These are phyloP conservation scores for Pseudomyrmex flavicornis DNA, from an alignment of 1,140 invertebrate genomes.

Conservation along the genomic window DNA sequence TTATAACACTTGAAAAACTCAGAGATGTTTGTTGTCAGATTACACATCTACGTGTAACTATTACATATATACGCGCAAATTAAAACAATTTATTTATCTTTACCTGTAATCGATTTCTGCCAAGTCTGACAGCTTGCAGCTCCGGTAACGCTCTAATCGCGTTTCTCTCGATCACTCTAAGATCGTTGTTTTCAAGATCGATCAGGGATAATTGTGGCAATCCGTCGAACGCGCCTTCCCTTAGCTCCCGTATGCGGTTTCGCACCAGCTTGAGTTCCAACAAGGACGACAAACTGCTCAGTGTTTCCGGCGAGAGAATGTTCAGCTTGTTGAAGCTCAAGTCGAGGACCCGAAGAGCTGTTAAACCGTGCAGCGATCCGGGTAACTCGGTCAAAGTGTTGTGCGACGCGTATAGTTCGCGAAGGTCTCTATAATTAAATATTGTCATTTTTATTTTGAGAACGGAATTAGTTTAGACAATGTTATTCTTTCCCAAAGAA, in stretches of 20 bases:
- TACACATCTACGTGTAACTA: too few species aligned
- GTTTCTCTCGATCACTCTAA: slow-evolving; percentile 91
- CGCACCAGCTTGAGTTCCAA: slow-evolving; percentile 89
- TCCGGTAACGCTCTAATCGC: slow-evolving; percentile 91
- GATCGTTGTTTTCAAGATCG: slow-evolving; percentile 93
- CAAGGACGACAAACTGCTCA: slow-evolving; percentile 89
- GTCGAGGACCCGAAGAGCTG: slow-evolving; percentile 89
- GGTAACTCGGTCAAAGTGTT: slow-evolving; percentile 92
- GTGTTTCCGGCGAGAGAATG: slow-evolving; percentile 88
- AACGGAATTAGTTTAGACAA: not conserved
- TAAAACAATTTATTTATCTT: slow-evolving; percentile 13
- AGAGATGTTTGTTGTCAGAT: not conserved
- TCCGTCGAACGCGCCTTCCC: slow-evolving; percentile 90
- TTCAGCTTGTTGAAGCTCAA: slow-evolving; percentile 93
- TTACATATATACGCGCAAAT: too few species aligned
- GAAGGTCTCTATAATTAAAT: slow-evolving; percentile 86
- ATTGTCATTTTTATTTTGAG: slow-evolving; percentile 37
- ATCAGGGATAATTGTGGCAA: slow-evolving; percentile 89
- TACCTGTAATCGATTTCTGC: slow-evolving; percentile 90
- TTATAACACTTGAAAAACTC: not conserved
- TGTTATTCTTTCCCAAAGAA: not conserved
- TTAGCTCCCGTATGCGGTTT: slow-evolving; percentile 91
- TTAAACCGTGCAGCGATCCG: slow-evolving; percentile 88
- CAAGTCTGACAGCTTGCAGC: slow-evolving; percentile 91
- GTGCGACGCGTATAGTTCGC: slow-evolving; percentile 91